These are phyloP conservation scores for Abrostola tripartita DNA, from an alignment of 2,888 invertebrate genomes.

Conservation along the genomic window DNA sequence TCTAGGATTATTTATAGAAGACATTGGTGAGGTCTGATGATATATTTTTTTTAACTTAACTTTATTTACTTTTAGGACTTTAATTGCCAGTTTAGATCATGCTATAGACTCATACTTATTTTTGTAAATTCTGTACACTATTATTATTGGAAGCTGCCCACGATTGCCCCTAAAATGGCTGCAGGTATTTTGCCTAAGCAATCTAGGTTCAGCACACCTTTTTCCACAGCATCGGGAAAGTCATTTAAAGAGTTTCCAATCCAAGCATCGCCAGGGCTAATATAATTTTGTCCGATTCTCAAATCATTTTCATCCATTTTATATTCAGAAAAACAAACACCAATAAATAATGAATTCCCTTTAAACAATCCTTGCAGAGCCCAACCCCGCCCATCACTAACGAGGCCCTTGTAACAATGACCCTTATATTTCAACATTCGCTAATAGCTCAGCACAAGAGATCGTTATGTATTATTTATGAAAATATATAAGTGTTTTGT, in stretches of 20 bases:
- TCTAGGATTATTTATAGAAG: slow-evolving; percentile 22
- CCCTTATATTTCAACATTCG: slow-evolving; percentile 63
- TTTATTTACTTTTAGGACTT: no score
- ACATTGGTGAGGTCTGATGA: not conserved
- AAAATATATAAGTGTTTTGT: not conserved
- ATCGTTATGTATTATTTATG: slow-evolving; percentile 27
- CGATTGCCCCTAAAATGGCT: no score
- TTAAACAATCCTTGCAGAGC: slow-evolving; percentile 25
- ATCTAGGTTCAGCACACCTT: no score
- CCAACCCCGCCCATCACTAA: slow-evolving; percentile 73
- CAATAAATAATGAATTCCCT: slow-evolving; percentile 11
- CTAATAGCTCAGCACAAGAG: slow-evolving; percentile 60
- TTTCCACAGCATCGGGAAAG: no score
- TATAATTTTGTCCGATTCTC: not conserved
- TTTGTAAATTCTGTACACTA: no score
- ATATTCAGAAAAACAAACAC: slow-evolving; percentile 8
- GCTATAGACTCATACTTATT: no score
- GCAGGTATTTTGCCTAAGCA: no score
- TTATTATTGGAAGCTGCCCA: no score
- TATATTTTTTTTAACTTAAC: no score
- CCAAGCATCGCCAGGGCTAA: no score
- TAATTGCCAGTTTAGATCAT: no score
- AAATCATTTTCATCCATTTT: not conserved
- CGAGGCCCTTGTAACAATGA: slow-evolving; percentile 69
- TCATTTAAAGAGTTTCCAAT: no score